Evolutionary conservation across 1,140 invertebrate genomes (phyloP).

Genomic region (Druon quercuslanigerum): DNA sequence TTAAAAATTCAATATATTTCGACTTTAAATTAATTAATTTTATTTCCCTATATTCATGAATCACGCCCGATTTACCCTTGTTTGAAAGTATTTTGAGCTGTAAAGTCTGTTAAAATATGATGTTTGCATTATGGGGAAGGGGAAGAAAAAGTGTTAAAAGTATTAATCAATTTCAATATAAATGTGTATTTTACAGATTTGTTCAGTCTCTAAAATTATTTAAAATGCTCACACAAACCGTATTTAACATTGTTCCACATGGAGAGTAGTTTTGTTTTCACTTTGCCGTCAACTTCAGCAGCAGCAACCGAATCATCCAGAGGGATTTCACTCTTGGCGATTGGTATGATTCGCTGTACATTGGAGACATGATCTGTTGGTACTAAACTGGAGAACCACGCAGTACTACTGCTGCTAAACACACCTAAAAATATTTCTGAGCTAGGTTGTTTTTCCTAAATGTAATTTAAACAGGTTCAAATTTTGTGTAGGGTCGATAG

Average conservation of each 20-base stretch:
- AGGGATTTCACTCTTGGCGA: slow-evolving; percentile 53
- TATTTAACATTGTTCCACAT: slow-evolving; percentile 95
- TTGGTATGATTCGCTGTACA: slow-evolving; percentile 56
- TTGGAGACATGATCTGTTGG: slow-evolving; percentile 60
- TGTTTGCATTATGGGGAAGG: no score
- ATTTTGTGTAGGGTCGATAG: no score
- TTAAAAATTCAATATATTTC: no score
- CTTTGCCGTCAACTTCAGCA: slow-evolving; percentile 82
- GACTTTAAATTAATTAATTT: no score
- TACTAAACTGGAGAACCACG: slow-evolving; percentile 62
- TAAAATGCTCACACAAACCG: slow-evolving; percentile 74
- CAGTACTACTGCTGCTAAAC: slow-evolving; percentile 55
- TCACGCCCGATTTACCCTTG: no score
- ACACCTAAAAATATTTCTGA: slow-evolving; percentile 54
- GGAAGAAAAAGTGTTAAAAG: no score
- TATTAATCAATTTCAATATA: not conserved
- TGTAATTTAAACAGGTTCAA: no score
- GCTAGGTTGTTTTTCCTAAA: not conserved
- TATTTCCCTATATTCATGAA: no score
- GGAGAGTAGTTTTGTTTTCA: slow-evolving; percentile 87
- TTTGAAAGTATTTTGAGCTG: no score
- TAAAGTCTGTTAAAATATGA: no score
- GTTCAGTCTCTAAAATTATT: not conserved
- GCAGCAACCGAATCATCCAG: slow-evolving; percentile 65
- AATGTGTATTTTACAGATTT: not conserved